Conservation (phyloP, 2,113 vertebrate species). For the Platanista minor region DNA sequence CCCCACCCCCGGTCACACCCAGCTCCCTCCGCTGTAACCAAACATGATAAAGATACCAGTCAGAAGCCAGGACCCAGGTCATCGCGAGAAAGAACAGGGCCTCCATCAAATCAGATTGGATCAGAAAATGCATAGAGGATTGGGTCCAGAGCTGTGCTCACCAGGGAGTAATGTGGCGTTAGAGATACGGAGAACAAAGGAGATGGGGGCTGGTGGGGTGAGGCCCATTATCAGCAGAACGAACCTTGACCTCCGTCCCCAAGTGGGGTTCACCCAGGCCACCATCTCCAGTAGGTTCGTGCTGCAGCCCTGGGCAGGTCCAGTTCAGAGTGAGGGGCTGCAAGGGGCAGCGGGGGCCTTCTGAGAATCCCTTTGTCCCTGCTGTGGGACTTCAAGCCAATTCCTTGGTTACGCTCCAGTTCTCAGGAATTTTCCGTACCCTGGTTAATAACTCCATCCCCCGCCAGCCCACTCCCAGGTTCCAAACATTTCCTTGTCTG, state of each 20-base stretch:
- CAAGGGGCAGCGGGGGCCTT: neutral
- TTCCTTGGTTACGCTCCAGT: neutral
- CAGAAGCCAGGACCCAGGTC: neutral
- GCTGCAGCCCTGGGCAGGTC: neutral
- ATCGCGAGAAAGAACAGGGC: neutral
- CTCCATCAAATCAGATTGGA: neutral
- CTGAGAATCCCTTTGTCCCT: neutral
- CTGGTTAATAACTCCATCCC: neutral
- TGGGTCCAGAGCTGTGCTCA: neutral
- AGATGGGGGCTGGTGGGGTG: accelerated
- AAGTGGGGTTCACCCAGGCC: neutral
- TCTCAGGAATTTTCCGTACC: slow-evolving; percentile 10
- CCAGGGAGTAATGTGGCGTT: neutral
- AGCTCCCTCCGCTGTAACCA: neutral
- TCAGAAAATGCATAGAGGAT: neutral
- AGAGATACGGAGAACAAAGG: neutral
- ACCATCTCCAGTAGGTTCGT: neutral
- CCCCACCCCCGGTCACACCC: neutral
- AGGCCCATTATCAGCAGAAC: neutral
- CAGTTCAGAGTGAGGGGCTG: neutral
- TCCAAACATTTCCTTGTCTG: neutral
- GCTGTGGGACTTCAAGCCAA: neutral
- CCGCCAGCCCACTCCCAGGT: neutral
- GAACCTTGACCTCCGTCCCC: neutral
- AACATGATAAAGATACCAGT: neutral